phyloP scores from a whole-genome alignment of 1,140 invertebrate species.

The Dufourea novaeangliae region DNA sequence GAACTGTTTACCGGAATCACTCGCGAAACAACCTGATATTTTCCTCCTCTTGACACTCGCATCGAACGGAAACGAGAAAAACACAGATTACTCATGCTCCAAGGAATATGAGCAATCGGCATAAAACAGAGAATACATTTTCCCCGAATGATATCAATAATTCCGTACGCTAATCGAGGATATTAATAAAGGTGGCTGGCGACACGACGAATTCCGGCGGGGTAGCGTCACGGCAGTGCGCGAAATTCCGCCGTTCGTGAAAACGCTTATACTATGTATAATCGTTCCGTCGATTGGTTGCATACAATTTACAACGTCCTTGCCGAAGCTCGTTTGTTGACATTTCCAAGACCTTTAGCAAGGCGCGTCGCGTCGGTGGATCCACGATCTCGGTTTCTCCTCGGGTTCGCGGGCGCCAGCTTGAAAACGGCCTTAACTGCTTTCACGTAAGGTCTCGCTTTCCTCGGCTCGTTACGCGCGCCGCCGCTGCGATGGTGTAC shows the following conservation, averaged over 20 bases:
- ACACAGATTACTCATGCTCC: background rate
- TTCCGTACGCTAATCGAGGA: background rate
- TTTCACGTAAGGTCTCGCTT: conserved; percentile 69
- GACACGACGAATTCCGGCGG: background rate
- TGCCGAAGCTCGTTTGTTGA: conserved; percentile 59
- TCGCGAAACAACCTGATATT: no score
- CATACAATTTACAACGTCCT: conserved; percentile 48
- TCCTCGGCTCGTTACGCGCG: conserved; percentile 55
- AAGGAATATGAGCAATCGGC: background rate
- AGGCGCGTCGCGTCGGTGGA: conserved; percentile 43
- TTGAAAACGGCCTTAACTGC: conserved; percentile 62
- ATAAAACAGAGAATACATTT: background rate
- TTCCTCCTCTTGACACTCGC: no score
- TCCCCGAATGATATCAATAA: background rate
- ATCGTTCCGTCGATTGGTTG: conserved; percentile 1
- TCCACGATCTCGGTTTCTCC: conserved; percentile 59
- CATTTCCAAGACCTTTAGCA: conserved; percentile 66
- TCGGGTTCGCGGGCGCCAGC: conserved; percentile 16
- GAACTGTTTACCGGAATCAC: background rate
- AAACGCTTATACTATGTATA: no score
- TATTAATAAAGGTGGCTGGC: background rate
- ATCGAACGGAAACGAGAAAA: background rate
- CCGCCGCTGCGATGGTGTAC: conserved; percentile 10
- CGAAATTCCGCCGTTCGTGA: conserved; percentile 24
- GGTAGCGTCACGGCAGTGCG: no score